Percentiles rank a stretch among this genome's conserved stretches.
phyloP scores from a whole-genome alignment of 2,113 vertebrate species.

The Kryptolebias marmoratus region DNA sequence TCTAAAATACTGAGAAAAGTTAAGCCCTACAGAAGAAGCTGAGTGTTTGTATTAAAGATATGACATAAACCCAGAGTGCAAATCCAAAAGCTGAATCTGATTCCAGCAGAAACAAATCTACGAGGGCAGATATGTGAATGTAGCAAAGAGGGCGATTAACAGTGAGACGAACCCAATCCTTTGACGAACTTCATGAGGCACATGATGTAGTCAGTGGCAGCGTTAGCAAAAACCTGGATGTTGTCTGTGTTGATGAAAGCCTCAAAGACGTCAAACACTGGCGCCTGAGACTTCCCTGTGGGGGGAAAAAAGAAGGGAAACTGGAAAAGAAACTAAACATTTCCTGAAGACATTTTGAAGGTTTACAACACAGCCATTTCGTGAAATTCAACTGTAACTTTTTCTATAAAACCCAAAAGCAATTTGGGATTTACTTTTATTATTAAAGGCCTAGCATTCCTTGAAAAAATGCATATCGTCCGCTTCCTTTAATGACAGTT shows the following conservation, averaged over 20 bases:
- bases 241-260: constrained; percentile 97
- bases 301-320: neutral
- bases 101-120: neutral
- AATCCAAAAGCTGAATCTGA: neutral
- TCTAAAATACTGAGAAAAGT: neutral
- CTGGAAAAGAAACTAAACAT: neutral
- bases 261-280: constrained; percentile 98
- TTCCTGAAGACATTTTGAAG: neutral
- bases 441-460: too few relatives aligned
- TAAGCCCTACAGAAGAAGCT: neutral
- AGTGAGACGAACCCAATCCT: constrained; percentile 86
- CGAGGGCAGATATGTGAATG: neutral
- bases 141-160: neutral
- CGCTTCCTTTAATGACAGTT: too few relatives aligned
- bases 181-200: constrained; percentile 99
- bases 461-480: too few relatives aligned
- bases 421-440: too few relatives aligned
- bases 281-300: constrained; percentile 92
- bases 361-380: too few relatives aligned
- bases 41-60: neutral
- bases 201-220: constrained; percentile 98
- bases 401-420: too few relatives aligned
- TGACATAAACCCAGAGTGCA: neutral
- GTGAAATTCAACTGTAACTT: too few relatives aligned
- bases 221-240: constrained; percentile 98